Evolutionary conservation across 1,140 invertebrate genomes (phyloP), one percentile per base, ranked within the genome.

Genomic region (Aleiodes sp.): DNA sequence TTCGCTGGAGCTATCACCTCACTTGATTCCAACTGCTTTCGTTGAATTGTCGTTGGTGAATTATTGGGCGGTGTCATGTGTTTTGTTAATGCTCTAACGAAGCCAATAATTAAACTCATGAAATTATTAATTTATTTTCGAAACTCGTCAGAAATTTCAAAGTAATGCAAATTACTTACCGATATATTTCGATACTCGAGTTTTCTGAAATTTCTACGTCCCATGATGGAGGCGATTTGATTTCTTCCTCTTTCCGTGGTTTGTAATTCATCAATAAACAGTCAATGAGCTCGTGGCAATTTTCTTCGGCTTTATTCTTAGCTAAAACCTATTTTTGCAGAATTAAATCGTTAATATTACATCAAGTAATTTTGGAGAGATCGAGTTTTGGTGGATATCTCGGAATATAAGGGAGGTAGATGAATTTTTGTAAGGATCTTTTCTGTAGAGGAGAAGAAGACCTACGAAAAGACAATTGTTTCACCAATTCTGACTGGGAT

Each of bases 101-200:
- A 41, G n/a, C 6, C n/a, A 4, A 14, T 12, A 41, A n/a, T 41
- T n/a, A 41, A 41, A 16, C 6, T 14, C 6, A 4, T 41, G 14
- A 16, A n/a, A 12, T 41, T 16, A 41, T 14, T 41, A 12, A 41
- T 19, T 35, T 62, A 24, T 1, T 35, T 1, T 19, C n/a, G 21
- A 39, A 65, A 56, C 8, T 66, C 19, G 7, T 4, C 1, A 56
- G 7, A 6, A 7, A 33, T 35, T n/a, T 26, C 2, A 12, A 41
- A 62, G 10, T 43, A 4, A 37, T 33, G 12, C 1, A 21, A 69
- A 46, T 10, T 6, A 37, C 67, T 73, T 64, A 87, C 86, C 85
- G 78, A 69, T 88, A 88, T 64, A 88, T 88, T 76, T 88, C 88
- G 2, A 88, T 76, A 63, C 87, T 88, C 0, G 87, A 88, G 78